Evolutionary conservation across 1,140 invertebrate species (phyloP), one percentile per base, ranked within the genome.

Genomic region (Diprion similis): DNA sequence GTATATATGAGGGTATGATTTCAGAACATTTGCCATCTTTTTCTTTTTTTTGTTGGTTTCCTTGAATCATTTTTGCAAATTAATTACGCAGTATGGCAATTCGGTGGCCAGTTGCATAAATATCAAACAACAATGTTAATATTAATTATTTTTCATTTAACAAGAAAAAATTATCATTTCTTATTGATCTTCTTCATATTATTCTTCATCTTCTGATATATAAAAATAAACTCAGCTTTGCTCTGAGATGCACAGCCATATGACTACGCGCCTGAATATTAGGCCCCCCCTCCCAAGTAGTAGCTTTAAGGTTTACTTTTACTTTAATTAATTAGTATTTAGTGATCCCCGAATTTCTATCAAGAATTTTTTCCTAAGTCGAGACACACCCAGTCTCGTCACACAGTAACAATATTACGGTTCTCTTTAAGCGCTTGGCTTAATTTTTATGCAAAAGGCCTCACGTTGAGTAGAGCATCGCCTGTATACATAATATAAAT

Each of bases 201-300:
- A 17, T 59, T 59, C n/a, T 59, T 59, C n/a, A 15, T 11, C n/a
- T 59, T 59, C n/a, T 59, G 51, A 59, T 59, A 59, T 59, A 59
- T 59, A 59, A 59, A 59, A 59, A 59, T 59, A 59, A 59, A 59
- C 51, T 59, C 51, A 87, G 83, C 86, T 85, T 84, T 77, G 85
- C 85, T 85, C 84, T 81, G 80, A 80, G 80, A 83, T 87, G 83
- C 86, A 88, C 87, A 88, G 87, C 87, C 87, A 87, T 86, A 78
- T 84, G 83, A 87, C 83, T 86, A 87, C 82, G 81, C 83, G 84
- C 81, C 82, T 11, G 69, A 45, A 45, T 19, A 19, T 68, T 68
- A 68, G 66, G 66, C 66, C 66, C 66, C 66, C 66, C 59, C 59
- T 65, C 64, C 19, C 37, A 10, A 66, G 19, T 19, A 68, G 48